Conservation (phyloP, 2,888 invertebrate species). For the Drosophila yooni region DNA sequence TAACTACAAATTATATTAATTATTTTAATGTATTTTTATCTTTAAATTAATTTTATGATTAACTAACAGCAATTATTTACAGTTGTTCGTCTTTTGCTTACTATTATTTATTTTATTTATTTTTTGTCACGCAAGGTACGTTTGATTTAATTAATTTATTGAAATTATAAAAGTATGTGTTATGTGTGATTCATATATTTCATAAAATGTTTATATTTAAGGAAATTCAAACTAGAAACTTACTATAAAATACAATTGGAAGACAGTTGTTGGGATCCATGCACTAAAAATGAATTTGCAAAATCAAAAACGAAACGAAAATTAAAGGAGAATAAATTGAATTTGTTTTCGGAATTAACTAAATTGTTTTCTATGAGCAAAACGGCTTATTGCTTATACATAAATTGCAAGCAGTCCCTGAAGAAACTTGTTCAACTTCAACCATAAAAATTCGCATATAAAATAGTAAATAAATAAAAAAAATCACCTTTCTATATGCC, state of each 20-base stretch:
- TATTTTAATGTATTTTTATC: conserved; percentile 43
- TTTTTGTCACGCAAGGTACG: conserved; percentile 77
- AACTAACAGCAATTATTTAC: conserved; percentile 80
- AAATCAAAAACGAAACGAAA: conserved; percentile 1
- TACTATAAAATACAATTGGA: conserved; percentile 73
- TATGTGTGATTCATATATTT: conserved; percentile 14
- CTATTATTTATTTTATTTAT: conserved; percentile 29
- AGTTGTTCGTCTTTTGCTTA: conserved; percentile 53
- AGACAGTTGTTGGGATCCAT: conserved; percentile 79
- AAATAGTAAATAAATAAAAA: conserved; percentile 63
- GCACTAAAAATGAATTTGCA: conserved; percentile 47
- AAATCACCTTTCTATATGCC: conserved; percentile 55
- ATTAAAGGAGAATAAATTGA: not conserved
- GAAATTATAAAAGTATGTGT: conserved; percentile 39
- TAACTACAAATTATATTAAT: conserved; percentile 66
- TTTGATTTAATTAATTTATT: conserved; percentile 65
- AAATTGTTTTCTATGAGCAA: conserved; percentile 59
- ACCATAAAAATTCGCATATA: conserved; percentile 72
- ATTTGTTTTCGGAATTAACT: not conserved
- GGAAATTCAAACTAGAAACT: conserved; percentile 59
- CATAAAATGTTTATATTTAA: conserved; percentile 32
- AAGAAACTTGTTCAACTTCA: conserved; percentile 70
- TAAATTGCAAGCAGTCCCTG: conserved; percentile 78
- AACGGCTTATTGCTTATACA: conserved; percentile 76
- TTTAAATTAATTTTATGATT: conserved; percentile 67